Base-by-base conservation (phyloP, 1,140 invertebrate genomes). In the Drosophila ohnishii region DNA sequence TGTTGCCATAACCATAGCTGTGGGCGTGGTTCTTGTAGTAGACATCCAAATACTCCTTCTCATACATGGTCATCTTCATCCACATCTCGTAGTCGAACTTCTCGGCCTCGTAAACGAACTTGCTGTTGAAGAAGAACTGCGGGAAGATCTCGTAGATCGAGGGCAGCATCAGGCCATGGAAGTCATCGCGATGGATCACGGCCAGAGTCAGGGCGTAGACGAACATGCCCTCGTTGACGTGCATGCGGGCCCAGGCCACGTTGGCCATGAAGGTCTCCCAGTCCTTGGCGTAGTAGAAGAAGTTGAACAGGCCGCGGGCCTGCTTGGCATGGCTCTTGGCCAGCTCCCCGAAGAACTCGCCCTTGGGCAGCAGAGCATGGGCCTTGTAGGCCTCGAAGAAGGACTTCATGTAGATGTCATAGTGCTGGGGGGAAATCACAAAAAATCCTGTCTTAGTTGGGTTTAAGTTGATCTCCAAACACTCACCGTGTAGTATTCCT, bases 131-230 rank as follows among this genome's bases (percentile, higher is more conserved):
- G 92, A 94, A 95, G 30, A 92, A 92, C 80, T 94, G 92, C 0
- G 95, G 95, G 75, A 93, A 94, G 48, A 95, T 89, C 92, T 95
- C 95, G 70, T 95, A 95, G 37, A 93, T 93, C 5, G 94, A 91
- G 16, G 95, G 95, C 9, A 95, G 81, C 32, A 93, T 92, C 40
- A 95, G 88, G 55, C 93, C 94, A 6, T 91, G 86, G 28, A 93
- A 94, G 55, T 95, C 94, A 3, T 90, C 69, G 55, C 94, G 94
- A 22, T 93, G 93, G n/a, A 93, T 77, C 3, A 95, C 91, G 7
- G 94, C 94, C 55, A 94, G 91, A 50, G 93, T 94, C 70, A 94
- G 84, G 3, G 94, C 93, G 45, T 93, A 94, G 5, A 93, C 75
- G 82, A 94, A 96, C 64, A 94, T 92, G 28, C 92, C 93, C 82